phyloP scores from a whole-genome alignment of 2,797 vertebrate genomes.

The Salmo trutta region DNA sequence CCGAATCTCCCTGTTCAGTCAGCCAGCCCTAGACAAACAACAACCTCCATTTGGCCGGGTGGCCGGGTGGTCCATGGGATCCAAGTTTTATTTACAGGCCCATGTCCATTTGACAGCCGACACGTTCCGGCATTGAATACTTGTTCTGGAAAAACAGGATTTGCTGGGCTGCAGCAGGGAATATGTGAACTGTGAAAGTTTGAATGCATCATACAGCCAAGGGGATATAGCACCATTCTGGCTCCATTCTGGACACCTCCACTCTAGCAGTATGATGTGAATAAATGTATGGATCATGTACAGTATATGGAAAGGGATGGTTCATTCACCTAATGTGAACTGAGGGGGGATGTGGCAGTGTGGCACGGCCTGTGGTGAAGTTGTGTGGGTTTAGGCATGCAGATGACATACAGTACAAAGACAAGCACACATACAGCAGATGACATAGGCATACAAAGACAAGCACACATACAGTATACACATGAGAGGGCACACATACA shows the following conservation, averaged over 20 bases:
- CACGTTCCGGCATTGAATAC: slow-evolving; percentile 46
- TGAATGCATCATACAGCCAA: slow-evolving; percentile 46
- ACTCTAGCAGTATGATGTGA: not conserved
- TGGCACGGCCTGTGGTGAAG: not conserved
- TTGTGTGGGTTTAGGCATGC: not conserved
- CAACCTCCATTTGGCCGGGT: no score
- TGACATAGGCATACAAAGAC: not conserved
- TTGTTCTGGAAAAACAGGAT: slow-evolving; percentile 39
- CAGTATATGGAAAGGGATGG: not conserved
- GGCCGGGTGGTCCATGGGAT: not conserved
- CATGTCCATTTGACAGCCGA: slow-evolving; percentile 44
- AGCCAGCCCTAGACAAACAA: slow-evolving; percentile 21
- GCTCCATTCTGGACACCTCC: not conserved
- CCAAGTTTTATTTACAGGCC: slow-evolving; percentile 53
- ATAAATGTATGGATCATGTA: not conserved
- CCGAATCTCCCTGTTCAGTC: slow-evolving; percentile 9
- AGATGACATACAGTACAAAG: not conserved
- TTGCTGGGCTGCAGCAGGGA: slow-evolving; percentile 25
- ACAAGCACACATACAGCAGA: not conserved
- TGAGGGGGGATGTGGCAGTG: not conserved
- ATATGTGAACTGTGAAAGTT: slow-evolving; percentile 54
- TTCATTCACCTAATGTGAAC: not conserved
- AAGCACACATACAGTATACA: not conserved
- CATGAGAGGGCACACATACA: not conserved
- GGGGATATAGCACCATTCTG: not conserved